These are phyloP conservation scores for Kradibia gibbosae DNA, from an alignment of 1,140 invertebrate genomes.

Conservation along the genomic window DNA sequence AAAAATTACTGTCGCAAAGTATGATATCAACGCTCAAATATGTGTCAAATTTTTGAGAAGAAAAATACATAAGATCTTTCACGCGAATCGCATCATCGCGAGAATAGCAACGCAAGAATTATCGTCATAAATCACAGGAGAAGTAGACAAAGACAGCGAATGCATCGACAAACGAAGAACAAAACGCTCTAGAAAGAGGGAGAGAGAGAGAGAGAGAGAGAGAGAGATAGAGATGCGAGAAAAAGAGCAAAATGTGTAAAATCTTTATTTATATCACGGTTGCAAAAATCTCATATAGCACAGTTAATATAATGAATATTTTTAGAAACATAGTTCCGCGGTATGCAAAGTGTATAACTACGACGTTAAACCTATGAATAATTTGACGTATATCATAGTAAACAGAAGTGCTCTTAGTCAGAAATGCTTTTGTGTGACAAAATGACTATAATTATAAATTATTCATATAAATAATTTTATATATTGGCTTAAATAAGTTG, in stretches of 20 bases:
- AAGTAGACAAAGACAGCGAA: slow-evolving; percentile 28
- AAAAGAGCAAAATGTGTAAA: slow-evolving; percentile 28
- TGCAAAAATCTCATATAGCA: slow-evolving; percentile 32
- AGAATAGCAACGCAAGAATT: slow-evolving; percentile 31
- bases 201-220: neutral
- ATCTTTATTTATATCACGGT: slow-evolving; percentile 36
- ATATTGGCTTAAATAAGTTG: neutral
- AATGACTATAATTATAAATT: slow-evolving; percentile 19
- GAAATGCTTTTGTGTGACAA: neutral
- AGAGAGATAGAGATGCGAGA: neutral
- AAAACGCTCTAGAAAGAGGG: neutral
- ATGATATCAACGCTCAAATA: slow-evolving; percentile 36
- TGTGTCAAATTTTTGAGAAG: slow-evolving; percentile 18
- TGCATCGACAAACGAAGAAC: slow-evolving; percentile 22
- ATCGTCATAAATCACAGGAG: slow-evolving; percentile 32
- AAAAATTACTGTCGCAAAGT: slow-evolving; percentile 17
- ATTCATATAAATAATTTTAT: neutral
- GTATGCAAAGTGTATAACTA: slow-evolving; percentile 33
- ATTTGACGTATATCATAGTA: slow-evolving; percentile 28
- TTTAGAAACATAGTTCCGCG: slow-evolving; percentile 17
- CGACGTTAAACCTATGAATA: slow-evolving; percentile 26
- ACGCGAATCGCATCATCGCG: slow-evolving; percentile 34
- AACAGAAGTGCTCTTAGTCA: slow-evolving; percentile 3
- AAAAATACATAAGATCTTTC: slow-evolving; percentile 31
- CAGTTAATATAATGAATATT: slow-evolving; percentile 31